phyloP scores from a whole-genome alignment of 2,888 invertebrate species.

The Eledona agricola region DNA sequence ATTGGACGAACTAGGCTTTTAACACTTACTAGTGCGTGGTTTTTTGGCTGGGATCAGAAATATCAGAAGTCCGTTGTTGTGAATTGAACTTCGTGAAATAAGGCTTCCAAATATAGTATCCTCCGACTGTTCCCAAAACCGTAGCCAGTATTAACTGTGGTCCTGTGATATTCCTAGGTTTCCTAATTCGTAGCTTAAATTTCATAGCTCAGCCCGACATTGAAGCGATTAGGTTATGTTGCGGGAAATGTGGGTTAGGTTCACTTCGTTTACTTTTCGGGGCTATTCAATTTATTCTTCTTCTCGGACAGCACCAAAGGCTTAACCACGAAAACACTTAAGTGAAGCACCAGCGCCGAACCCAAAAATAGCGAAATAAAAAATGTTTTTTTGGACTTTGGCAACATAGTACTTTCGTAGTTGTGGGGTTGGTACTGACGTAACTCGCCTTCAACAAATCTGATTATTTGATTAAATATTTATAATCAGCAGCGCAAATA shows the following conservation, averaged over 20 bases:
- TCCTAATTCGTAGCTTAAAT: constrained; percentile 48
- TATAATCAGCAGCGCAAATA: too few species aligned
- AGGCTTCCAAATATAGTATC: constrained; percentile 59
- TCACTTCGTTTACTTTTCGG: neutral
- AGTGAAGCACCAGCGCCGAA: constrained; percentile 21
- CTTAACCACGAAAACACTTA: constrained; percentile 22
- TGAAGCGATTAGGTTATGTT: neutral
- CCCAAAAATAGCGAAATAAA: constrained; percentile 14
- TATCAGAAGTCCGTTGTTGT: neutral
- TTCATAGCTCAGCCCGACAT: constrained; percentile 2
- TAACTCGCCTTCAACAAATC: too few species aligned
- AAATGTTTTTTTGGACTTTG: constrained; percentile 16
- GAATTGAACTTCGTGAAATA: constrained; percentile 41
- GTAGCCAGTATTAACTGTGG: constrained; percentile 50
- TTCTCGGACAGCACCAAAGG: constrained; percentile 16
- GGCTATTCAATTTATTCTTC: neutral
- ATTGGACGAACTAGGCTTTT: neutral
- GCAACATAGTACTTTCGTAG: constrained; percentile 11
- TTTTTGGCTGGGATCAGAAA: too few species aligned
- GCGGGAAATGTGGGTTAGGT: neutral
- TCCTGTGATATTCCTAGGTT: constrained; percentile 50
- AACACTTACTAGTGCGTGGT: too few species aligned
- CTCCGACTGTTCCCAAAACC: constrained; percentile 52
- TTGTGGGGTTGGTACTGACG: neutral
- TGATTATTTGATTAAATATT: too few species aligned